These are phyloP conservation scores for Mayetiola destructor DNA, from an alignment of 2,888 invertebrate genomes.

Conservation along the genomic window DNA sequence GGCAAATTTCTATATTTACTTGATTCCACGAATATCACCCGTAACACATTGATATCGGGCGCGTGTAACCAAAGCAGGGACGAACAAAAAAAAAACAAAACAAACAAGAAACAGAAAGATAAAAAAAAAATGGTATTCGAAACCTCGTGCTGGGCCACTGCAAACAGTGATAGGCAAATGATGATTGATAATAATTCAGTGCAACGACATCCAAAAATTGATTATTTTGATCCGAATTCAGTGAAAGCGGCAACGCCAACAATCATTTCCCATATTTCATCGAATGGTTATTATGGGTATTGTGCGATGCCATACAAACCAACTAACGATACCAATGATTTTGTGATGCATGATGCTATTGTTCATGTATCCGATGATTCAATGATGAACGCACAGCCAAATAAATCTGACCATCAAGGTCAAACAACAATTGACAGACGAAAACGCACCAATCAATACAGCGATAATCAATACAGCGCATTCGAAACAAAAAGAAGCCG, in stretches of 20 bases:
- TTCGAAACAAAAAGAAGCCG: neutral
- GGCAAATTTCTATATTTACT: no score
- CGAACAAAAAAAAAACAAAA: no score
- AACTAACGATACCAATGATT: neutral
- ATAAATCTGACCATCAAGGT: neutral
- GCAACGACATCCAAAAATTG: slow-evolving; percentile 5
- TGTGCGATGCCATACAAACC: neutral
- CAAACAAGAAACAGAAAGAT: neutral
- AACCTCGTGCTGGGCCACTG: slow-evolving; percentile 1
- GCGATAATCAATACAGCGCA: neutral
- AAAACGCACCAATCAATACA: neutral
- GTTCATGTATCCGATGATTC: neutral
- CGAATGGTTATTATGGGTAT: slow-evolving; percentile 9
- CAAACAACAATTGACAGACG: neutral
- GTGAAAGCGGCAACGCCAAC: neutral
- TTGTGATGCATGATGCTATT: neutral
- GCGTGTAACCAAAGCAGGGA: no score
- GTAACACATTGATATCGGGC: no score
- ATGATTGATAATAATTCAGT: slow-evolving; percentile 1
- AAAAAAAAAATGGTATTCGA: slow-evolving; percentile 1
- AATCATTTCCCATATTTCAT: neutral
- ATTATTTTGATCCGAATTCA: neutral
- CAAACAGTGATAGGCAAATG: neutral
- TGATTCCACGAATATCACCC: no score
- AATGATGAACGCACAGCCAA: no score